Percentiles rank a stretch among this genome's conserved stretches.
Conservation (phyloP, 2,888 invertebrate species). For the Cistogaster globosa region DNA sequence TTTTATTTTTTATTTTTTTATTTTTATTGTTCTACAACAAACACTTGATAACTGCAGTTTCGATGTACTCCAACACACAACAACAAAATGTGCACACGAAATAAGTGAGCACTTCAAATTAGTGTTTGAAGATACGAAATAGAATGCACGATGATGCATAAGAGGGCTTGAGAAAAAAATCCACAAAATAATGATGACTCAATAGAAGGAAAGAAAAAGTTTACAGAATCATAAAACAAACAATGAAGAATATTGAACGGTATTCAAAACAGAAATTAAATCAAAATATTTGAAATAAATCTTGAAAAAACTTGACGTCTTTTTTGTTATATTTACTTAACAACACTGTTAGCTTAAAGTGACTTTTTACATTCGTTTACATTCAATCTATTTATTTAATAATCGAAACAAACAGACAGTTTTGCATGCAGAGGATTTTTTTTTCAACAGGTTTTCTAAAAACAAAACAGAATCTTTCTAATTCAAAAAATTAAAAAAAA, state of each 20-base stretch:
- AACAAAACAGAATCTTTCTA: not conserved
- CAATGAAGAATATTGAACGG: conserved; percentile 33
- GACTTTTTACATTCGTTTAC: not conserved
- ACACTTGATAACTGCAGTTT: conserved; percentile 69
- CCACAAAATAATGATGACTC: conserved; percentile 60
- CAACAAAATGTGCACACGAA: conserved; percentile 13
- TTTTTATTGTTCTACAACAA: conserved; percentile 59
- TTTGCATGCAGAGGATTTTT: not conserved
- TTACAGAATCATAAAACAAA: conserved; percentile 37
- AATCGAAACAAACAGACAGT: conserved; percentile 49
- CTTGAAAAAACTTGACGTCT: conserved; percentile 22
- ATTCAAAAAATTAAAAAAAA: not conserved
- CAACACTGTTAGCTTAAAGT: conserved; percentile 24
- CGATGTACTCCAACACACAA: conserved; percentile 54
- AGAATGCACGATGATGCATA: not conserved
- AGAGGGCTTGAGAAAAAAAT: conserved; percentile 4
- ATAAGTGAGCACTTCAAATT: conserved; percentile 47
- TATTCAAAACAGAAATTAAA: not conserved
- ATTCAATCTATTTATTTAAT: conserved; percentile 55
- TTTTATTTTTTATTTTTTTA: conserved; percentile 53
- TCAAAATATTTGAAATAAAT: conserved; percentile 6
- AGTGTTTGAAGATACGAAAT: conserved; percentile 35
- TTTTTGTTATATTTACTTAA: conserved; percentile 49
- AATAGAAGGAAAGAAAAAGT: conserved; percentile 37
- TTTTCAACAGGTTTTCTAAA: too few species aligned